phyloP scores from a whole-genome alignment of 1,140 invertebrate genomes.

The Drosophila watanabei region DNA sequence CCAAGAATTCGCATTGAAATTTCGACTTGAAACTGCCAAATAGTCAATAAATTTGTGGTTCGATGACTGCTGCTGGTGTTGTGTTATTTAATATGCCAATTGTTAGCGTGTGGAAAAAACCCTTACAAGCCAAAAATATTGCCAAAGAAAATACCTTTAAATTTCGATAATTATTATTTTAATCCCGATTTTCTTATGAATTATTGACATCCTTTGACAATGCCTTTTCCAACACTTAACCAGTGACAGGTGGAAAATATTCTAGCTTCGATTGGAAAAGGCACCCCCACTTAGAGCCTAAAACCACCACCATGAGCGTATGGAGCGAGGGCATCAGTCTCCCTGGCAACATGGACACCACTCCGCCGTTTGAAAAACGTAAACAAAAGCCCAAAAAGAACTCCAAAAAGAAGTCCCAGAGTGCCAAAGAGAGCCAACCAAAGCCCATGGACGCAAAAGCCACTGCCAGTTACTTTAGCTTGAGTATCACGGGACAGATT shows the following conservation, averaged over 20 bases:
- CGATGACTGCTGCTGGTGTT: background rate
- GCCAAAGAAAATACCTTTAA: no score
- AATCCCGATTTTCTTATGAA: background rate
- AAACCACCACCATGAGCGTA: slow-evolving; percentile 43
- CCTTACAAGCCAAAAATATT: background rate
- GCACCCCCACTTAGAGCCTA: slow-evolving; percentile 17
- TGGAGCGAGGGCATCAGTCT: slow-evolving; percentile 44
- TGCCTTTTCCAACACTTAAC: slow-evolving; percentile 45
- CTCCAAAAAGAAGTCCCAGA: slow-evolving; percentile 23
- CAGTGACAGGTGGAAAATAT: slow-evolving; percentile 20
- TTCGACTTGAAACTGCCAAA: background rate
- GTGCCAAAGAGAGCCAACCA: slow-evolving; percentile 4
- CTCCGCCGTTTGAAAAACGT: slow-evolving; percentile 29
- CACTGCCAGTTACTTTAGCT: slow-evolving; percentile 72
- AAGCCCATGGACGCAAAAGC: slow-evolving; percentile 34
- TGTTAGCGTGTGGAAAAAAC: background rate
- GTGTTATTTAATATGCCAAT: slow-evolving; percentile 18
- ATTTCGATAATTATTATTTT: background rate
- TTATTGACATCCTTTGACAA: background rate
- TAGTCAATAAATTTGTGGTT: background rate
- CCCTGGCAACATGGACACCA: slow-evolving; percentile 55
- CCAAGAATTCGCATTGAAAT: background rate
- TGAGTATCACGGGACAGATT: slow-evolving; percentile 77
- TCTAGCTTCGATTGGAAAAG: slow-evolving; percentile 14
- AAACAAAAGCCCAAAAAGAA: slow-evolving; percentile 44